These are phyloP conservation scores for Athetis lepigone DNA, from an alignment of 2,888 invertebrate genomes.

Conservation along the genomic window DNA sequence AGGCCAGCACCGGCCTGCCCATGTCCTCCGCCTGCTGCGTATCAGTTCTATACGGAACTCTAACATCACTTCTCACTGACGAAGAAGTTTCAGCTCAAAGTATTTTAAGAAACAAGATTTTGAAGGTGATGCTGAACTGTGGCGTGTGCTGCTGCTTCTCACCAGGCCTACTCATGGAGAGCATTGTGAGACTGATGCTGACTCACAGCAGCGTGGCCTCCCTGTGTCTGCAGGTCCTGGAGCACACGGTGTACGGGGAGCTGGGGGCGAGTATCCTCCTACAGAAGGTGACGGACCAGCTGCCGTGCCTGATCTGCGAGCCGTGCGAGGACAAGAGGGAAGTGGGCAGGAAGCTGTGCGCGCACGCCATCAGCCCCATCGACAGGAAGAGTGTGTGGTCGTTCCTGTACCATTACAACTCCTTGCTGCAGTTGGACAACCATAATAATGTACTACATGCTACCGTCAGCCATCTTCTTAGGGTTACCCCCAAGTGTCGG, in stretches of 20 bases:
- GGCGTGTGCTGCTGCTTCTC: slow-evolving; percentile 92
- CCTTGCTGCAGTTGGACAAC: slow-evolving; percentile 89
- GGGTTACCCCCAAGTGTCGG: slow-evolving; percentile 90
- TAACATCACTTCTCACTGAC: slow-evolving; percentile 86
- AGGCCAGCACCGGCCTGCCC: slow-evolving; percentile 80
- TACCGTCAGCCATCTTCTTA: slow-evolving; percentile 90
- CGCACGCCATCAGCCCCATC: slow-evolving; percentile 74
- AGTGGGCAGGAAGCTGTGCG: slow-evolving; percentile 73
- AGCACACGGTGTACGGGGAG: slow-evolving; percentile 91
- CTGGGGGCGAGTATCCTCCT: slow-evolving; percentile 86
- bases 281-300: slow-evolving; percentile 79
- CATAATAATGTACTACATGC: slow-evolving; percentile 88
- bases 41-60: slow-evolving; percentile 89
- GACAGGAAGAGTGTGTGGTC: slow-evolving; percentile 88
- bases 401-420: slow-evolving; percentile 90
- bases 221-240: slow-evolving; percentile 88
- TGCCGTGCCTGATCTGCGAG: slow-evolving; percentile 86
- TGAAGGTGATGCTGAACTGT: slow-evolving; percentile 89
- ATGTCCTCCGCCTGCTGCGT: slow-evolving; percentile 89
- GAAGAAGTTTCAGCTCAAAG: slow-evolving; percentile 79
- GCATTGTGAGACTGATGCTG: slow-evolving; percentile 86
- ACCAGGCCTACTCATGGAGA: slow-evolving; percentile 86
- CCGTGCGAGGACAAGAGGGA: slow-evolving; percentile 75
- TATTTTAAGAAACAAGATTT: slow-evolving; percentile 83
- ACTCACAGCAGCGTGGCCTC: slow-evolving; percentile 80